These are phyloP conservation scores for Ganaspis sp. DNA, from an alignment of 1,140 invertebrate genomes.

Conservation along the genomic window DNA sequence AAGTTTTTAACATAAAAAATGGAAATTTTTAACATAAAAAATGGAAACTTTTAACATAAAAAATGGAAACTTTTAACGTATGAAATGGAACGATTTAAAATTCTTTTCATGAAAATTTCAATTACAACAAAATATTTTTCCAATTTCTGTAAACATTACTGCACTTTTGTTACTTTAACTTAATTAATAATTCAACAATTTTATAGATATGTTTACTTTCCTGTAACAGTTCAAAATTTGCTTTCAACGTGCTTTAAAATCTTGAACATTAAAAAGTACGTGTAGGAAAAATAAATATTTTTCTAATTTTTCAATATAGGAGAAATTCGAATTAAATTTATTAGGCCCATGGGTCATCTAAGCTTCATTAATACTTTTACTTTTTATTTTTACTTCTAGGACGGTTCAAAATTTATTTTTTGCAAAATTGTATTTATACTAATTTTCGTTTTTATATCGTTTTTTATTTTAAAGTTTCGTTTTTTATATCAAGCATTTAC, in stretches of 20 bases:
- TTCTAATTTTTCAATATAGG: background rate
- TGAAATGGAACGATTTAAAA: no score
- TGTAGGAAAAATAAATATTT: slow-evolving; percentile 4
- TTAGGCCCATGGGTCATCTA: background rate
- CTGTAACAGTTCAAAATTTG: slow-evolving; percentile 7
- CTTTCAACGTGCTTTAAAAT: slow-evolving; percentile 13
- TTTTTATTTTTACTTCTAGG: background rate
- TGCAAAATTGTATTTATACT: background rate
- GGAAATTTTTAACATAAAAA: no score
- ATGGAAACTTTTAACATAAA: no score
- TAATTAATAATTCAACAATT: slow-evolving; percentile 45
- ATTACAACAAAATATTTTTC: no score
- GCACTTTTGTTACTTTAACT: background rate
- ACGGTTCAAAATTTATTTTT: background rate
- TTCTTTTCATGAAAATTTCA: no score
- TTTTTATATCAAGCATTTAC: background rate
- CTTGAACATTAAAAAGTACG: background rate
- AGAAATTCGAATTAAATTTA: background rate
- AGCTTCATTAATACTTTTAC: background rate
- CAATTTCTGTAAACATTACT: no score
- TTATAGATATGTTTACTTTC: slow-evolving; percentile 15
- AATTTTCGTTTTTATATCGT: background rate
- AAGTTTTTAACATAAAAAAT: no score
- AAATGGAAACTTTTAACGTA: no score
- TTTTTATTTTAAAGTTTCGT: background rate